Percentiles rank a stretch among this genome's conserved stretches.
Evolutionary conservation across 2,113 vertebrate genomes (phyloP).

Genomic region (Ceyx cyanopectus): DNA sequence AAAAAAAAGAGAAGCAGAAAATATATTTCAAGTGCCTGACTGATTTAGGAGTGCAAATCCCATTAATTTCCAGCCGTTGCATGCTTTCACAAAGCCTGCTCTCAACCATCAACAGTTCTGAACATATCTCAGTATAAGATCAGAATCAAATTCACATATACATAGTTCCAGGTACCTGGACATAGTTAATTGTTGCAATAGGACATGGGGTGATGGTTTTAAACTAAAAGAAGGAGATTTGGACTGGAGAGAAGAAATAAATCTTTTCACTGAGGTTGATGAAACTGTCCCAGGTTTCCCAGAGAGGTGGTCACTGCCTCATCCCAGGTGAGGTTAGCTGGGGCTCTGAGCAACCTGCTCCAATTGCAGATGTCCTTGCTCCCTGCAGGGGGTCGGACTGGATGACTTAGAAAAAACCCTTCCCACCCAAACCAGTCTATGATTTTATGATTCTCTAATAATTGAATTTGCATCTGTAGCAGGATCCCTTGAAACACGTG

Average conservation of each 20-base stretch:
- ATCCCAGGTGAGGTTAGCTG: neutral
- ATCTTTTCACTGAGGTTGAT: neutral
- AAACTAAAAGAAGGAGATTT: neutral
- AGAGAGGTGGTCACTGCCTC: too few species aligned
- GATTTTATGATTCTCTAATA: neutral
- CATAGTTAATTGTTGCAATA: neutral
- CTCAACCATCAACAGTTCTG: neutral
- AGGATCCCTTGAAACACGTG: neutral
- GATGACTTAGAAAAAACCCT: neutral
- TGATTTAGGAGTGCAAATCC: neutral
- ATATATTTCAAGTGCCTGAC: neutral
- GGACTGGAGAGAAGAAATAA: neutral
- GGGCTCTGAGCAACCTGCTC: neutral
- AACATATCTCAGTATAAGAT: neutral
- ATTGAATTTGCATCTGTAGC: neutral
- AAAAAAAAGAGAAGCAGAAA: fast-evolving
- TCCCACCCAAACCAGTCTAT: neutral
- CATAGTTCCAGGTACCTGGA: neutral
- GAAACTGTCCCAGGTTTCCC: neutral
- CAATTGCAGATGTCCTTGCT: neutral
- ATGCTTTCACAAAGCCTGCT: neutral
- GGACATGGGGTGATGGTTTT: neutral
- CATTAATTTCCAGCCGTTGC: neutral
- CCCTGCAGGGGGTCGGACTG: neutral
- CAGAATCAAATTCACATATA: neutral